Evolutionary conservation across 1,140 invertebrate species (phyloP).

Genomic region (Zaprionus camerounensis): DNA sequence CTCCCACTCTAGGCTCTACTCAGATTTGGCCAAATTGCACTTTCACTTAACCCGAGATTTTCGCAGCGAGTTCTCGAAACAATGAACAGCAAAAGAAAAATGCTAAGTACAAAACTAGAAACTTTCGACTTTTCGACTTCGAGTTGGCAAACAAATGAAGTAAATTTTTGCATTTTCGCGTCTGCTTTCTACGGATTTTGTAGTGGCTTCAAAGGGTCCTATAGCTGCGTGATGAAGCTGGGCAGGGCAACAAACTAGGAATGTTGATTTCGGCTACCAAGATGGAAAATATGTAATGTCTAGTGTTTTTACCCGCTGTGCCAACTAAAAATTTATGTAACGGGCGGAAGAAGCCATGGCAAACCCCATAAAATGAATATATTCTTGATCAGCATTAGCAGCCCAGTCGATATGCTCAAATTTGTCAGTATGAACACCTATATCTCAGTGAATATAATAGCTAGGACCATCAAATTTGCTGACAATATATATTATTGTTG

Average conservation of each 20-base stretch:
- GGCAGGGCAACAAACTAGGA: neutral
- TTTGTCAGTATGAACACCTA: no score
- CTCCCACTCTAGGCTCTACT: neutral
- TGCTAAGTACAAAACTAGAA: conserved; percentile 42
- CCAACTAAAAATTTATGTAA: no score
- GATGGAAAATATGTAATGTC: no score
- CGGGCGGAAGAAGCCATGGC: no score
- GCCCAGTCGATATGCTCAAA: no score
- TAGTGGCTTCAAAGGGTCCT: neutral
- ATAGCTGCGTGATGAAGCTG: neutral
- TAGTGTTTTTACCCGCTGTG: no score
- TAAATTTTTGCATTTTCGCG: conserved; percentile 52
- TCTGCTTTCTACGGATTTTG: conserved; percentile 7
- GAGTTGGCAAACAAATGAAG: conserved; percentile 49
- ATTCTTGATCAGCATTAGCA: no score
- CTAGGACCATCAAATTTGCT: neutral
- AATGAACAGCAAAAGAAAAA: conserved; percentile 36
- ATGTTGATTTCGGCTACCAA: neutral
- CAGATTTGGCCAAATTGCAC: conserved; percentile 47
- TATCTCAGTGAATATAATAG: neutral
- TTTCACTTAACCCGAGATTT: conserved; percentile 61
- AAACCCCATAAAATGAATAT: no score
- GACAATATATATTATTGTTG: no score
- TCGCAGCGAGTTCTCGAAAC: conserved; percentile 32
- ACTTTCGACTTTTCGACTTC: conserved; percentile 37